Conservation (phyloP, 2,888 invertebrate species). For the Drosophila greeni region DNA sequence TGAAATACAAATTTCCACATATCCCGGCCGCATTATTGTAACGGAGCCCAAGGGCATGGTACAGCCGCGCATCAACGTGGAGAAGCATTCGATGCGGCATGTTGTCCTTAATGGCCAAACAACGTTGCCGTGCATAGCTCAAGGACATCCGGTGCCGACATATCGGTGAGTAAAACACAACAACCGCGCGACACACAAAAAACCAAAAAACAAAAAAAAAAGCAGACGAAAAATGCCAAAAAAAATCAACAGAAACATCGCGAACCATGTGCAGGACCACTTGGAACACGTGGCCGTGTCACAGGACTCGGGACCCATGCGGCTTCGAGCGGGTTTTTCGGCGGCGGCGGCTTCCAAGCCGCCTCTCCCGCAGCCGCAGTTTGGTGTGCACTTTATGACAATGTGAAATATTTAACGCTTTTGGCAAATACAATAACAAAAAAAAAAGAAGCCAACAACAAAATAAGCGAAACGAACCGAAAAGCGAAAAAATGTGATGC, state of each 20-base stretch:
- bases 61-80: constrained; percentile 86
- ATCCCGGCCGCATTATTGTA: constrained; percentile 83
- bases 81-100: constrained; percentile 84
- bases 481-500: constrained; percentile 19
- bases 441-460: too few species aligned
- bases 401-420: constrained; percentile 70
- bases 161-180: constrained; percentile 82
- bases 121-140: constrained; percentile 87
- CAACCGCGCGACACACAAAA: constrained; percentile 17
- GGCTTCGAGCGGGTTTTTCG: constrained; percentile 5
- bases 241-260: constrained; percentile 39
- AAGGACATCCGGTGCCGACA: constrained; percentile 89
- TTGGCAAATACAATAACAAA: constrained; percentile 28
- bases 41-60: constrained; percentile 87
- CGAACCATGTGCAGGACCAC: constrained; percentile 27
- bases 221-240: neutral
- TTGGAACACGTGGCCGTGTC: constrained; percentile 48
- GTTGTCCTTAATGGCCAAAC: constrained; percentile 86
- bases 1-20: constrained; percentile 84
- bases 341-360: constrained; percentile 17
- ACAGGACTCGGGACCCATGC: constrained; percentile 36
- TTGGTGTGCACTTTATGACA: constrained; percentile 65
- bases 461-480: constrained; percentile 11
- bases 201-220: neutral
- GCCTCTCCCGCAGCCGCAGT: constrained; percentile 36